Evolutionary conservation across 2,797 vertebrate genomes (phyloP), one percentile per base, ranked within the genome.

Genomic region (Darevskia mixta): DNA sequence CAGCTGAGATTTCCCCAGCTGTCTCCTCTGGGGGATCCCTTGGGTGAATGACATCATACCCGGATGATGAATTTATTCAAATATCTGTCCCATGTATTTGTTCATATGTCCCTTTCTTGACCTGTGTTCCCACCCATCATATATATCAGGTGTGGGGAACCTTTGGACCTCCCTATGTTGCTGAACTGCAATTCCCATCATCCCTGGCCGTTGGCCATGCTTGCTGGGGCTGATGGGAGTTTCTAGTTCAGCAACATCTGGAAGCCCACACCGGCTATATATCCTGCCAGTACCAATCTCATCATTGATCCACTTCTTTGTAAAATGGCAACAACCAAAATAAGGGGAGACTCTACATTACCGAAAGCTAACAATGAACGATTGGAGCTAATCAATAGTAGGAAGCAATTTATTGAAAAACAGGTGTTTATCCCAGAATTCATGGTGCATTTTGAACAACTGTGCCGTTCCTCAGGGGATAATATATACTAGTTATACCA

Each of bases 71-170:
- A 80, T 85, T 85, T 38, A 38, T 32, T 79, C 49, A 80, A 27
- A 61, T 73, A 85, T 85, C 67, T 73, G 80, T 85, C 55, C 82
- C 82, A 64, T 58, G 67, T 66, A 88, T 88, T 73, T 64, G 67
- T 73, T 73, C 84, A 84, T 82, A 38, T 64, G 80, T 87, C 38
- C 87, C 38, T 88, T 88, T 85, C 45, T 29, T 84, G 43, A 45
- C 38, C 75, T 77, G 75, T 27, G 25, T 29, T 9, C 75, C 82
- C 23, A 38, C 72, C 69, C 7, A 73, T 15, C 67, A 29, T 55
- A 20, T 55, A 35, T 55, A 55, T 35, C 82, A 55, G 49, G 49
- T 55, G 49, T 55, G 49, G 49, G 49, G 11, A 55, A 55, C 3
- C 49, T 4, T 55, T 55, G 49, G 49, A 15, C 49, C 13, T 55